Evolutionary conservation across 1,140 invertebrate genomes (phyloP), one percentile per base, ranked within the genome.

Genomic region (Leucophenga varia): DNA sequence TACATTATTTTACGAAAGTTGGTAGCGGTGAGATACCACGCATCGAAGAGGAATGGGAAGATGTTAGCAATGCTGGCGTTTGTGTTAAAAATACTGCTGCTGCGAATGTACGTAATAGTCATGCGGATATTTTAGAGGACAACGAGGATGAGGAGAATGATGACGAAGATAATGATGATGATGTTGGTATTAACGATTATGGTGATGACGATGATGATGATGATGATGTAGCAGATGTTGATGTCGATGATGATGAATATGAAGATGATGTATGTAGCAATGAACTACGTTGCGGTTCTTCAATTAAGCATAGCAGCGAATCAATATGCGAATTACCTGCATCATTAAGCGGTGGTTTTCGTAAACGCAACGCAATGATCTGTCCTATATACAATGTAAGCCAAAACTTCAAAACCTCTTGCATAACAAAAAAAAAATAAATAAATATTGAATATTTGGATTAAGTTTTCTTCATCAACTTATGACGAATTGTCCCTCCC

Each of bases 1-100:
- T 97, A 0, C 93, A 96, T 77, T 96, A 95, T 73, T 95, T 94
- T 61, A 95, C 91, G 0, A 94, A 95, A 81, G 85, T 91, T 30
- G 89, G 89, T 5, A 90, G 87, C 52, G 89, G 89, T 3, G 89
- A 92, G 72, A 87, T 88, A 28, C 84, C 86, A 0, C 79, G 88
- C 3, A 82, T 89, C 36, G 88, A 91, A 47, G 86, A 88, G 1
- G 88, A 90, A 53, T 89, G 85, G 85, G 85, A 87, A 49, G 86
- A 89, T 30, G 72, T 77, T 36, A 54, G 52, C 1, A 42, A 44
- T 2, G 18, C 49, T 3, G 51, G 47, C 10, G 41, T 25, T 2
- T 8, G 3, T 25, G 50, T 20, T 1, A 36, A 35, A 12, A 47
- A 17, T 10, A 46, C 49, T 9, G 25, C 4, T 3, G 48, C 21